Evolutionary conservation across 1,140 invertebrate genomes (phyloP), one percentile per base, ranked within the genome.

Genomic region (Drosophila willistoni): DNA sequence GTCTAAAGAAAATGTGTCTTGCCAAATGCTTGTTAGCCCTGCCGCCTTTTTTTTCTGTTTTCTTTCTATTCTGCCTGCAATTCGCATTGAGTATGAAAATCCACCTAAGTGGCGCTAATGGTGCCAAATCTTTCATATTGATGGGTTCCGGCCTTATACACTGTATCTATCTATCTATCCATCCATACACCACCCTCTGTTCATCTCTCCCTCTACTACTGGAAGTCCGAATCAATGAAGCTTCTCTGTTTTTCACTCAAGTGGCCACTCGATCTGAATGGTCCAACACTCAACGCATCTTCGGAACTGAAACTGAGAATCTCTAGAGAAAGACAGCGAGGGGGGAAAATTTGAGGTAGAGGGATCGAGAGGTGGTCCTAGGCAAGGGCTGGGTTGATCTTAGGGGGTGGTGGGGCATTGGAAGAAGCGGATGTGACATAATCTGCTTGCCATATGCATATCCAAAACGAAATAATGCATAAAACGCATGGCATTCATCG

Each of bases 341-440:
- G 29, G 6, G 6, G 29, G 29, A 29, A 29, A 7, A 29, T 7
- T 29, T 7, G 34, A 12, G 34, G n/a, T 44, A 44, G 42, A 7
- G 29, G 29, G 29, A 29, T 29, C 29, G 29, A 6, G 29, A 29
- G 29, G 41, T 42, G 41, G 13, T 42, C 12, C 4, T 42, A 44
- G 9, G n/a, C n/a, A 44, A 14, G 42, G 14, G 42, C 14, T 14
- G 14, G 17, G 5, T 1, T 19, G 14, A 7, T 25, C 2, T 25
- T 25, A 25, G 22, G 22, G 44, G 44, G 44, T 51, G 19, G 9
- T 22, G 44, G 44, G 29, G 56, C 14, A 34, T 34, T 3, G 73
- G 33, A 61, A 56, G 47, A 51, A 73, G 67, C 84, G 84, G 84
- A 89, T 89, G 80, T 89, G 84, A 89, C 84, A 89, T 89, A 89